Base-by-base conservation (phyloP, 2,888 invertebrate species). In the Pristionchus exspectatus region DNA sequence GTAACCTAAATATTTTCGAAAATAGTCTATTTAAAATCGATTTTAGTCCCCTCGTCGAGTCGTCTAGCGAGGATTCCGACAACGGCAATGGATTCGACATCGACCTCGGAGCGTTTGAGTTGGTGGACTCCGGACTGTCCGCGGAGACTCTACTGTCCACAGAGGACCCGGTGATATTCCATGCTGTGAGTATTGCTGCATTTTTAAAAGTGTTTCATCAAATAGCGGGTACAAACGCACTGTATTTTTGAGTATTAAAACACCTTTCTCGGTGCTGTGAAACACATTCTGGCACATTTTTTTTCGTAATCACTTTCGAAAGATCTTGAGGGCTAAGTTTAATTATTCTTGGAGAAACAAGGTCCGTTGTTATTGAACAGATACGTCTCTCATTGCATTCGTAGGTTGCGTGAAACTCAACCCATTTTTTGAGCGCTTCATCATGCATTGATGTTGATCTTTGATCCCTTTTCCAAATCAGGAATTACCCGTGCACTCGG, bases 401-500 rank as follows among this genome's bases (percentile, higher is more conserved):
- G 18, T 66, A 44, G 18, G 4, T 9, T 50, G 44, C 0, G 9
- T 50, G 44, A 50, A 50, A 50, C 44, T 10, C 12, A 50, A 50
- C 44, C 12, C 44, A 50, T 50, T 50, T 50, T n/a, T 27, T 27
- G 9, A 3, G 9, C 69, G n/a, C n/a, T n/a, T n/a, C n/a, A 38
- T 5, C 5, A 38, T 38, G 38, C 12, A 21, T 33, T 24, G 12
- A 4, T 69, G n/a, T 69, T 69, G 27, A 69, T 69, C 12, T 27
- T 69, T 69, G 66, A 69, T 59, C 84, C 59, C 63, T 38, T 59
- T n/a, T 21, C 18, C 59, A 24, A 18, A 24, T 59, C 92, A 93
- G 89, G 93, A 93, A 85, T 91, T 95, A 92, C 95, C 95, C 24
- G 95, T 95, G 38, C 95, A 95, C 90, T 93, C 93, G 21, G 95